Conservation (phyloP, 2,113 vertebrate genomes). For the Neoarius graeffei region DNA sequence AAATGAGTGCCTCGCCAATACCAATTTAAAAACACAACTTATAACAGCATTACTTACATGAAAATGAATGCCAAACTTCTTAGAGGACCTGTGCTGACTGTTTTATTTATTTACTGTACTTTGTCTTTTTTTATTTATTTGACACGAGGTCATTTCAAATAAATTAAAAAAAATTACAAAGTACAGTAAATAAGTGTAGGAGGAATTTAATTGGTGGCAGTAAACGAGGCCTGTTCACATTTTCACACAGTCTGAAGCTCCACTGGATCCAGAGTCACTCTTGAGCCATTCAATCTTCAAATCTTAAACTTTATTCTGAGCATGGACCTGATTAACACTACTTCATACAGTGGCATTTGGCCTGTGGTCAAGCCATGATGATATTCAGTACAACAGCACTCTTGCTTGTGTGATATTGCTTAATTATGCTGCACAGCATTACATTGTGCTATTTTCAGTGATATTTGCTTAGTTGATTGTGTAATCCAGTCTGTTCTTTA, state of each 20-base stretch:
- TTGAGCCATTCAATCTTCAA: conserved; percentile 4
- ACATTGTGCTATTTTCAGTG: neutral
- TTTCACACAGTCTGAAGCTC: conserved; percentile 3
- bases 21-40: neutral
- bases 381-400: neutral
- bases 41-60: neutral
- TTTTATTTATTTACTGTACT: neutral
- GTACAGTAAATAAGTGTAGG: no score
- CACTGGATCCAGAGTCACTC: neutral
- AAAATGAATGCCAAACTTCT: neutral
- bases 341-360: neutral
- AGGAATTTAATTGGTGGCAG: conserved; percentile 47
- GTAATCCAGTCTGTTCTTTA: neutral
- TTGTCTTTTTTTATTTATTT: neutral
- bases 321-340: conserved; percentile 27
- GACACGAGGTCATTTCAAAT: neutral
- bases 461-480: neutral
- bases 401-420: conserved; percentile 9
- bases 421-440: neutral
- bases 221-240: conserved; percentile 8
- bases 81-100: neutral
- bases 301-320: neutral
- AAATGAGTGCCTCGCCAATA: neutral
- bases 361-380: neutral
- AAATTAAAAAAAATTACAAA: no score